Evolutionary conservation across 2,888 invertebrate species (phyloP).

Genomic region (Neelides folsomi): DNA sequence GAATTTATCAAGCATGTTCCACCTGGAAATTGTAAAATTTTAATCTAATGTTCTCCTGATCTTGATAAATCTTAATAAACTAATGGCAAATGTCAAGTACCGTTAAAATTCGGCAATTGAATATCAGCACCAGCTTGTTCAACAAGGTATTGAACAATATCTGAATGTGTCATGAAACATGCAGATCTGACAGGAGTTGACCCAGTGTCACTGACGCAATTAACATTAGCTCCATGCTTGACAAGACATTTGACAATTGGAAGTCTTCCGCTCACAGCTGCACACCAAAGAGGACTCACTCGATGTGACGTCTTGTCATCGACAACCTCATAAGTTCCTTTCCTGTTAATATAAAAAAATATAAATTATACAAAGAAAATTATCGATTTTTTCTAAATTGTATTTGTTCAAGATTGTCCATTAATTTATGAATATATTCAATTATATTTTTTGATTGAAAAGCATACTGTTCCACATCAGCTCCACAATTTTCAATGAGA

Average conservation of each 20-base stretch:
- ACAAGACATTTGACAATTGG: constrained; percentile 63
- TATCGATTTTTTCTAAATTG: no score
- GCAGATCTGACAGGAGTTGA: constrained; percentile 81
- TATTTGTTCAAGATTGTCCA: no score
- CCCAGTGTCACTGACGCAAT: constrained; percentile 74
- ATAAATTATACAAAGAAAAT: no score
- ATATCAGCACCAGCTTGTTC: constrained; percentile 70
- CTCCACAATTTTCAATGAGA: constrained; percentile 64
- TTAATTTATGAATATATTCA: no score
- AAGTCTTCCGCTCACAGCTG: constrained; percentile 71
- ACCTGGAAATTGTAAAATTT: constrained; percentile 36
- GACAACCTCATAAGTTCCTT: constrained; percentile 66
- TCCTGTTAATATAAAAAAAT: constrained; percentile 3
- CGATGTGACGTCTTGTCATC: constrained; percentile 51
- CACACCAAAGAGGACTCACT: constrained; percentile 68
- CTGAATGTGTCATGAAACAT: constrained; percentile 80
- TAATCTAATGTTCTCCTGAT: background rate
- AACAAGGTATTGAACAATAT: constrained; percentile 57
- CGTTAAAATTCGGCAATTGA: constrained; percentile 70
- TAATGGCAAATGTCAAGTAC: constrained; percentile 9
- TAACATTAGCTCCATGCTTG: constrained; percentile 66
- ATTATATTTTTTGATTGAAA: no score
- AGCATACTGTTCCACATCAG: constrained; percentile 60
- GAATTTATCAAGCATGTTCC: constrained; percentile 88
- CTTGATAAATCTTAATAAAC: background rate